phyloP scores from a whole-genome alignment of 2,797 vertebrate species.

The Benthosema pterotum region DNA sequence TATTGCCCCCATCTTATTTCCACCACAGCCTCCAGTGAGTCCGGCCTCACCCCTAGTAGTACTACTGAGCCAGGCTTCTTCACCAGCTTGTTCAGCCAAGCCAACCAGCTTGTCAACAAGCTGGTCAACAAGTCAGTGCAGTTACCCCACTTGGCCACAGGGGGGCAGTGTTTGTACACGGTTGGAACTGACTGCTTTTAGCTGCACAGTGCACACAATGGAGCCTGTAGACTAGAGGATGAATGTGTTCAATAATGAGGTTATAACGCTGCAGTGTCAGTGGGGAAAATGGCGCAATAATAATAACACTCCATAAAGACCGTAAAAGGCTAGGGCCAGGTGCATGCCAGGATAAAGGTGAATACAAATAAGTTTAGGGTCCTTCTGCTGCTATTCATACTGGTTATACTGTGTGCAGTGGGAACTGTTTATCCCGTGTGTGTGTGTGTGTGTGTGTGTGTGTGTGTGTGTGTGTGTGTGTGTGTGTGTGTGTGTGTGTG shows the following conservation, averaged over 20 bases:
- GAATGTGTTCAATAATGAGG: conserved; percentile 50
- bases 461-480: background rate
- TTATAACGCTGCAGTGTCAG: conserved; percentile 44
- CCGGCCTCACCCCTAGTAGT: too few species aligned
- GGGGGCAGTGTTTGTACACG: conserved; percentile 53
- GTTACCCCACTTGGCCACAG: conserved; percentile 30
- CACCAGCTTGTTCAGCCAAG: too few species aligned
- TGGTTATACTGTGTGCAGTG: too few species aligned
- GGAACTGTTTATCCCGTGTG: background rate
- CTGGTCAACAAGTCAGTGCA: too few species aligned
- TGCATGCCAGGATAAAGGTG: conserved; percentile 2
- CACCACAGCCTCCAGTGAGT: too few species aligned
- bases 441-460: background rate
- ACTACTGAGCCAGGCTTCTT: too few species aligned
- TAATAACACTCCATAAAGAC: conserved; percentile 38
- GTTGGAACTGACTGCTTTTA: conserved; percentile 9
- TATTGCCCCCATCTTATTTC: too few species aligned
- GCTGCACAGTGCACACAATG: conserved; percentile 4
- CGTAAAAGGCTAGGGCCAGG: conserved; percentile 40
- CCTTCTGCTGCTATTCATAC: too few species aligned
- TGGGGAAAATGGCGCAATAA: conserved; percentile 45
- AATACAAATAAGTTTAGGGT: too few species aligned
- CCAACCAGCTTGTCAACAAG: too few species aligned
- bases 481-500: background rate
- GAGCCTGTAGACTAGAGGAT: conserved; percentile 28